Base-by-base conservation (phyloP, 2,888 invertebrate species). In the Drosophila recens region DNA sequence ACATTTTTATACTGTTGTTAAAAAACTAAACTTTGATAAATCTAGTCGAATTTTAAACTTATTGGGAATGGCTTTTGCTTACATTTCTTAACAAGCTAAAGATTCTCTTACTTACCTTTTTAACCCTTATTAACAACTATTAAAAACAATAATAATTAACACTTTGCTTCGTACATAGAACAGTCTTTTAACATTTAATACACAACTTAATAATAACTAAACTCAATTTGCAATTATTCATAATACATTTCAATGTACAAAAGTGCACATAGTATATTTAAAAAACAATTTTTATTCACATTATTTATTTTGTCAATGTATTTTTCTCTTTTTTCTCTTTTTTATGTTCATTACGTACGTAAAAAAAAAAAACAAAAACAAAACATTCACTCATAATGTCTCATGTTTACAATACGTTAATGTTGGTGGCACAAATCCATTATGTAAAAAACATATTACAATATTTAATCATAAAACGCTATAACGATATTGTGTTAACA, bases 351-450 rank as follows among this genome's bases (percentile, higher is more conserved):
- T 80, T 54, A 77, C 88, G 82, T 90, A 88, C 75, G 82, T 80
- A 80, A 80, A 77, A 74, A 81, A 74, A 81, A 75, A 74, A 81
- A 80, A 80, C 75, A 70, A 69, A 40, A 82, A 78, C 79, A 79
- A 68, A 78, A 77, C 49, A 38, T 33, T 75, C 46, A 61, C 52
- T 65, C 63, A 78, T 73, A 85, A 78, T 86, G 74, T 76, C 68
- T 86, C 79, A 87, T 84, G 67, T 75, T 67, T 64, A 62, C 45
- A 68, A 79, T 62, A 70, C 66, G 68, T 81, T 81, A 79, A 79
- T 90, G 84, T 84, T 90, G 91, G 91, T 91, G 91, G 90, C 90
- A 91, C 91, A 91, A 87, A 90, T 80, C 64, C 83, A 88, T 85
- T 42, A 69, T 65, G 61, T 63, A 63, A 34, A 62, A 56, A 51